Conservation (phyloP, 1,140 invertebrate genomes). For the Eupeodes corollae region DNA sequence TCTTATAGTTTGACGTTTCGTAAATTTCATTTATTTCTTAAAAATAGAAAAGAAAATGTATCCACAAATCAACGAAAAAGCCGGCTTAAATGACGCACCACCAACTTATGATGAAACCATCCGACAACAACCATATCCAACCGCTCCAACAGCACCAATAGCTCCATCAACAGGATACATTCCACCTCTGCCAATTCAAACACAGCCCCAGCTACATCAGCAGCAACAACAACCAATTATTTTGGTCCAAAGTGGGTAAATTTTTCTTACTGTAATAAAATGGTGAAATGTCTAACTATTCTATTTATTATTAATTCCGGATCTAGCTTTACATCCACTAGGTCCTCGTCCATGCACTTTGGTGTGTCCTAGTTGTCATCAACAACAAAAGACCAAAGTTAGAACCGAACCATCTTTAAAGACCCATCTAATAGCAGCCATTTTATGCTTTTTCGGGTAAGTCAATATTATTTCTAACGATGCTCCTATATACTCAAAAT, state of each 20-base stretch:
- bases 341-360: constrained; percentile 39
- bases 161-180: not conserved
- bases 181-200: not conserved
- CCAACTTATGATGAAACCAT: constrained; percentile 29
- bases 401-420: constrained; percentile 42
- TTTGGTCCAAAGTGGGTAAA: not conserved
- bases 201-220: not conserved
- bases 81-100: constrained; percentile 5
- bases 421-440: constrained; percentile 41
- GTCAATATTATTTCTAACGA: not conserved
- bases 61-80: not conserved
- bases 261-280: not conserved
- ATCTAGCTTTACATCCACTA: constrained; percentile 14
- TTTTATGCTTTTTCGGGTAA: not conserved
- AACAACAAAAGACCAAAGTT: constrained; percentile 40
- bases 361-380: constrained; percentile 45
- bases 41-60: no score
- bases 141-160: not conserved
- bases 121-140: constrained; percentile 1
- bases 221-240: not conserved
- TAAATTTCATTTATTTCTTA: no score
- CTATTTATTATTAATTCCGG: not conserved
- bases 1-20: no score
- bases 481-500: no score
- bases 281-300: no score